Percentiles rank a stretch among this genome's conserved stretches.
phyloP scores from a whole-genome alignment of 2,888 invertebrate genomes.

The Micropterix aruncella region DNA sequence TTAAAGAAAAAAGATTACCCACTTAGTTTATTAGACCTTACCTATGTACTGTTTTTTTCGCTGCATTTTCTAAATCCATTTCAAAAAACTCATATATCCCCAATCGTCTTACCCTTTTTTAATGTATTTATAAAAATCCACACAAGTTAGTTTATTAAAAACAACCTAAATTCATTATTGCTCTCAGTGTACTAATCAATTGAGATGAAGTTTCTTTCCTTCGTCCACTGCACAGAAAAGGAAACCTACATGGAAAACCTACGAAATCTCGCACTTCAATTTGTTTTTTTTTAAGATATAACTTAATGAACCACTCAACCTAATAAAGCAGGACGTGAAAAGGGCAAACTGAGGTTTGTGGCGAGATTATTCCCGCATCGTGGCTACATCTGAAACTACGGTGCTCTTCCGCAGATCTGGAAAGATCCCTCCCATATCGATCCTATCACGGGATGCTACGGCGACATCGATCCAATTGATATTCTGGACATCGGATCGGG shows the following conservation, averaged over 20 bases:
- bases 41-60: too few relatives aligned
- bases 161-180: too few relatives aligned
- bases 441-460: slow-evolving; percentile 80
- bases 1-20: too few relatives aligned
- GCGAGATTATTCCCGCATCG: slow-evolving; percentile 98
- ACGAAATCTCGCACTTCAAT: too few relatives aligned
- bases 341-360: slow-evolving; percentile 89
- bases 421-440: slow-evolving; percentile 92
- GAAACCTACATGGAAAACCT: too few relatives aligned
- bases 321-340: slow-evolving; percentile 98
- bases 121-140: too few relatives aligned
- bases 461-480: slow-evolving; percentile 98
- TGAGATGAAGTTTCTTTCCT: background rate
- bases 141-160: too few relatives aligned
- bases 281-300: too few relatives aligned
- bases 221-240: background rate
- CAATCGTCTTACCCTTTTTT: too few relatives aligned
- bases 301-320: slow-evolving; percentile 82
- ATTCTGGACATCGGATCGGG: slow-evolving; percentile 91
- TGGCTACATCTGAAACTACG: slow-evolving; percentile 99
- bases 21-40: too few relatives aligned
- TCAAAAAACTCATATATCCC: too few relatives aligned
- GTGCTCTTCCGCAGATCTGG: slow-evolving; percentile 98
- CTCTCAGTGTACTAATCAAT: background rate
- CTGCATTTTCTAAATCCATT: too few relatives aligned